Conservation (phyloP, 2,113 vertebrate genomes). For the Triplophysa dalaica region DNA sequence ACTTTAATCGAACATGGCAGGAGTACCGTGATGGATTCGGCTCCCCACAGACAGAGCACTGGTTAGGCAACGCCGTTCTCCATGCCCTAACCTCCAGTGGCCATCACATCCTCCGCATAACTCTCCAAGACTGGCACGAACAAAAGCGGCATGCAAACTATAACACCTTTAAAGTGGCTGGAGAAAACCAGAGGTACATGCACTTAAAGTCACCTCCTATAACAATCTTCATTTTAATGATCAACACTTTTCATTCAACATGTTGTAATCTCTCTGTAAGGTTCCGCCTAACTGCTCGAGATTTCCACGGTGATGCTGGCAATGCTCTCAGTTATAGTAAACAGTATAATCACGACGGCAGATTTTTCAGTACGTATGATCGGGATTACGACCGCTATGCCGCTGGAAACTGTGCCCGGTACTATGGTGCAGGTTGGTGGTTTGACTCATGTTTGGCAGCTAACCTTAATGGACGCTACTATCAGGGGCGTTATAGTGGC, state of each 20-base stretch:
- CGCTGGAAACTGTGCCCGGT: slow-evolving; percentile 76
- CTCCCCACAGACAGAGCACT: slow-evolving; percentile 73
- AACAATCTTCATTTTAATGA: background rate
- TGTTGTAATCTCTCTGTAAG: slow-evolving; percentile 51
- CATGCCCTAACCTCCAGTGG: slow-evolving; percentile 68
- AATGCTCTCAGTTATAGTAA: slow-evolving; percentile 80
- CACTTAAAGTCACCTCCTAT: background rate
- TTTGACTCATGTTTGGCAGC: slow-evolving; percentile 81
- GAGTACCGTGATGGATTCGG: slow-evolving; percentile 81
- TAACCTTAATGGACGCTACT: slow-evolving; percentile 78
- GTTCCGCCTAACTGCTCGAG: slow-evolving; percentile 74
- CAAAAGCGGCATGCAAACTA: slow-evolving; percentile 76
- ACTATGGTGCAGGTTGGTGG: slow-evolving; percentile 81
- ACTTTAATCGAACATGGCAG: slow-evolving; percentile 80
- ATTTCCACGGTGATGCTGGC: slow-evolving; percentile 78
- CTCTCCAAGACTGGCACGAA: slow-evolving; percentile 80
- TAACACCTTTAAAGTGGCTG: slow-evolving; percentile 75
- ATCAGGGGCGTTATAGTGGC: slow-evolving; percentile 74
- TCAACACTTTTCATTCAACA: background rate
- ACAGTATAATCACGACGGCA: slow-evolving; percentile 80
- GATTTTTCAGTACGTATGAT: slow-evolving; percentile 77
- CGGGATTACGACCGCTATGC: slow-evolving; percentile 76
- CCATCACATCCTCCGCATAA: slow-evolving; percentile 72
- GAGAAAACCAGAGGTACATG: slow-evolving; percentile 72
- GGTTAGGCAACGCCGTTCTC: slow-evolving; percentile 76